Percentiles rank a stretch among this genome's conserved stretches.
Conservation (phyloP, 2,797 vertebrate genomes). For the Thaleichthys pacificus region DNA sequence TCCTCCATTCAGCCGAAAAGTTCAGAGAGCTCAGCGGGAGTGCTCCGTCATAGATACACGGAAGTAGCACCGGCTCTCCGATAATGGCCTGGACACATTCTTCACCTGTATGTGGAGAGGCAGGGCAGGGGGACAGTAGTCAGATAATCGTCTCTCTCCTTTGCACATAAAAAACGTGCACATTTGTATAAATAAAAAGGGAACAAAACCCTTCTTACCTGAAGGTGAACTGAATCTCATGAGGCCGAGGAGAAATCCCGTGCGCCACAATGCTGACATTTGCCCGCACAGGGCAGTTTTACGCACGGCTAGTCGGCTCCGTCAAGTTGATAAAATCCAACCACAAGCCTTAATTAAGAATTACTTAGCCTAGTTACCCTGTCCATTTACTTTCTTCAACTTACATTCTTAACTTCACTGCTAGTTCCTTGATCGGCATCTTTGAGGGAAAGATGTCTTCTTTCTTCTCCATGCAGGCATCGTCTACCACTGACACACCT, state of each 20-base stretch:
- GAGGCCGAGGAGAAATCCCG: slow-evolving; percentile 51
- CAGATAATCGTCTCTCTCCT: too few relatives aligned
- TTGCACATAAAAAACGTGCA: not conserved
- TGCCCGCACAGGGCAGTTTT: not conserved
- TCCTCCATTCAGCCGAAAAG: slow-evolving; percentile 65
- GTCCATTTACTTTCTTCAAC: not conserved
- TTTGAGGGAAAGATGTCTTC: not conserved
- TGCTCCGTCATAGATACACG: slow-evolving; percentile 52
- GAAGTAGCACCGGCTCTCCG: slow-evolving; percentile 43
- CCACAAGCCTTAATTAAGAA: not conserved
- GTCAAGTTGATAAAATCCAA: not conserved
- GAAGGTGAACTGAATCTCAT: slow-evolving; percentile 31
- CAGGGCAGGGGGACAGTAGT: not conserved
- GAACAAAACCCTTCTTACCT: slow-evolving; percentile 47
- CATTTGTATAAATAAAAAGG: not conserved
- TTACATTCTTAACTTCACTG: not conserved
- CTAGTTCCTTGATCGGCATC: not conserved
- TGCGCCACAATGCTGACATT: slow-evolving; percentile 47
- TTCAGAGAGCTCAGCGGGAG: slow-evolving; percentile 25
- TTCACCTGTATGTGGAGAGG: slow-evolving; percentile 34
- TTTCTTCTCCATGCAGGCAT: not conserved
- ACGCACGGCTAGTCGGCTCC: not conserved
- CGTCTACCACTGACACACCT: not conserved
- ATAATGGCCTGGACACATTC: slow-evolving; percentile 57
- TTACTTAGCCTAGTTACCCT: not conserved